Evolutionary conservation across 1,140 invertebrate genomes (phyloP).

Genomic region (Brachionus rubens): DNA sequence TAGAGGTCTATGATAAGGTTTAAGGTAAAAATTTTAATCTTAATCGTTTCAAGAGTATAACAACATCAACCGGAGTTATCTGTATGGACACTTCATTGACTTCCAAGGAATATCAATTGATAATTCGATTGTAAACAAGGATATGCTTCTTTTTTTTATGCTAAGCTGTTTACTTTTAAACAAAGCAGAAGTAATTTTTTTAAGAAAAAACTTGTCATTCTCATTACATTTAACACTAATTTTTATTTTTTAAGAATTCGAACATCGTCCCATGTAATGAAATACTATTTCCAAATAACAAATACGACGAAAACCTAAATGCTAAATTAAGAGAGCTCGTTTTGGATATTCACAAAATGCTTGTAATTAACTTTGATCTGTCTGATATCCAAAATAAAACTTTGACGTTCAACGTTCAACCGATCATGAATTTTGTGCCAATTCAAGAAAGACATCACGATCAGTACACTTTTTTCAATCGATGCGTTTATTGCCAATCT

Average conservation of each 20-base stretch:
- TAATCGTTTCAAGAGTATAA: too few relatives aligned
- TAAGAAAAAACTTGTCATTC: background rate
- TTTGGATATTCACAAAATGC: background rate
- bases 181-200: background rate
- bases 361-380: background rate
- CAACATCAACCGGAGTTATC: background rate
- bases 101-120: background rate
- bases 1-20: too few relatives aligned
- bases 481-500: background rate
- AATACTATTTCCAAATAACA: conserved; percentile 3
- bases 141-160: background rate
- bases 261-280: conserved; percentile 1
- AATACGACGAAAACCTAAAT: background rate
- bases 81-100: conserved; percentile 6
- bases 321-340: background rate
- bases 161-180: background rate
- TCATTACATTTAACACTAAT: too few relatives aligned
- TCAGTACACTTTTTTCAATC: background rate
- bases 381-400: background rate
- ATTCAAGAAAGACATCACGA: background rate
- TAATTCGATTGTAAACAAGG: background rate
- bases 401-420: background rate
- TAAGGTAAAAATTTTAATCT: too few relatives aligned
- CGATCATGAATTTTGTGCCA: background rate
- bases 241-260: conserved; percentile 26